phyloP scores from a whole-genome alignment of 2,797 vertebrate species.

The Xiphorhynchus erythropygius region DNA sequence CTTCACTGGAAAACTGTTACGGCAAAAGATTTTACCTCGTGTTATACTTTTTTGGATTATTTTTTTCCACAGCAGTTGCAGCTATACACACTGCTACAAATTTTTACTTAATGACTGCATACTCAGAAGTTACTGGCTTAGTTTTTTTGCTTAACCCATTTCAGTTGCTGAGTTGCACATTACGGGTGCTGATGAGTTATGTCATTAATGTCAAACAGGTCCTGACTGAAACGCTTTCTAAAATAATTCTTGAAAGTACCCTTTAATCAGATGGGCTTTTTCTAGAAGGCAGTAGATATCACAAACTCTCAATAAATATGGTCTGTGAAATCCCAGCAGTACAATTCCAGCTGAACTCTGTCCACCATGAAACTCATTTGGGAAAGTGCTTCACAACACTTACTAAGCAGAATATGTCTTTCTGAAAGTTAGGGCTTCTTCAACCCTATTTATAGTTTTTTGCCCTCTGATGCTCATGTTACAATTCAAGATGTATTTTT shows the following conservation, averaged over 20 bases:
- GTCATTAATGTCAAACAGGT: background rate
- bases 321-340: background rate
- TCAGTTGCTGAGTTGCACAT: background rate
- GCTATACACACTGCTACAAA: background rate
- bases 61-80: background rate
- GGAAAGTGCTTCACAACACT: background rate
- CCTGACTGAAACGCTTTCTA: background rate
- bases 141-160: background rate
- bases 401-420: background rate
- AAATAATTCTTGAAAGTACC: background rate
- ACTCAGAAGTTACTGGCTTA: background rate
- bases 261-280: background rate
- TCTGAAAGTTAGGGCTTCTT: background rate
- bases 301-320: background rate
- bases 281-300: background rate
- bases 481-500: background rate
- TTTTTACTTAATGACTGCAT: background rate
- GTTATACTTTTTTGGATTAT: background rate
- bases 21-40: background rate
- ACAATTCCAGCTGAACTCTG: background rate
- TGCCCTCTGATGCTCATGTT: background rate
- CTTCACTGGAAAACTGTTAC: background rate
- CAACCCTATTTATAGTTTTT: background rate
- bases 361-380: accelerated
- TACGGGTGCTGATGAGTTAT: background rate